Evolutionary conservation across 1,140 invertebrate genomes (phyloP).

Genomic region (Platyscapa corneri): DNA sequence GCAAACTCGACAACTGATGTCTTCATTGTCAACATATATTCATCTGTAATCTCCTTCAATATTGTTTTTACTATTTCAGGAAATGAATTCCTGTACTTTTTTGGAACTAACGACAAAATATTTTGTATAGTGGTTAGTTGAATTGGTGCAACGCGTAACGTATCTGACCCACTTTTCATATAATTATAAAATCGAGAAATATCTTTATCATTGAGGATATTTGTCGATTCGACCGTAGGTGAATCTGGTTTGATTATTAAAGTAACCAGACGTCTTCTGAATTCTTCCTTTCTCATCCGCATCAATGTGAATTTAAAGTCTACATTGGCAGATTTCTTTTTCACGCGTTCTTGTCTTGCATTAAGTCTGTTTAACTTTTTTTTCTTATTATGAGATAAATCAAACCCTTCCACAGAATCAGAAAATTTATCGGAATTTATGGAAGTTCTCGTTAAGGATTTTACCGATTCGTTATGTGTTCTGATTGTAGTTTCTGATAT

Average conservation of each 20-base stretch:
- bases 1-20: conserved; percentile 91
- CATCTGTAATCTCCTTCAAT: conserved; percentile 82
- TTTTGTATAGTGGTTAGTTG: conserved; percentile 77
- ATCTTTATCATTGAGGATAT: conserved; percentile 10
- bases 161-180: conserved; percentile 90
- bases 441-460: background rate
- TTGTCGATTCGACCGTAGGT: conserved; percentile 42
- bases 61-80: conserved; percentile 75
- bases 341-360: background rate
- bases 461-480: background rate
- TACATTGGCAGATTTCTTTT: background rate
- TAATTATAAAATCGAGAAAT: conserved; percentile 72
- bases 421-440: conserved; percentile 1
- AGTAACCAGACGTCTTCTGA: conserved; percentile 80
- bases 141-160: conserved; percentile 87
- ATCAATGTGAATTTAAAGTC: background rate
- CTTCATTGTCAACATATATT: conserved; percentile 89
- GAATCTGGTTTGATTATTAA: conserved; percentile 78
- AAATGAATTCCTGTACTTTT: conserved; percentile 76
- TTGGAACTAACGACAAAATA: conserved; percentile 73
- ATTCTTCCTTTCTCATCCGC: conserved; percentile 56
- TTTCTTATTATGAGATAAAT: background rate
- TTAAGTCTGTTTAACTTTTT: background rate
- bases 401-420: background rate
- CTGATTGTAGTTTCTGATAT: background rate